A percentile compares a stretch with the other conserved stretches of the same genome.
Evolutionary conservation across 1,140 invertebrate species (phyloP).

Genomic region (Lithobius niger): DNA sequence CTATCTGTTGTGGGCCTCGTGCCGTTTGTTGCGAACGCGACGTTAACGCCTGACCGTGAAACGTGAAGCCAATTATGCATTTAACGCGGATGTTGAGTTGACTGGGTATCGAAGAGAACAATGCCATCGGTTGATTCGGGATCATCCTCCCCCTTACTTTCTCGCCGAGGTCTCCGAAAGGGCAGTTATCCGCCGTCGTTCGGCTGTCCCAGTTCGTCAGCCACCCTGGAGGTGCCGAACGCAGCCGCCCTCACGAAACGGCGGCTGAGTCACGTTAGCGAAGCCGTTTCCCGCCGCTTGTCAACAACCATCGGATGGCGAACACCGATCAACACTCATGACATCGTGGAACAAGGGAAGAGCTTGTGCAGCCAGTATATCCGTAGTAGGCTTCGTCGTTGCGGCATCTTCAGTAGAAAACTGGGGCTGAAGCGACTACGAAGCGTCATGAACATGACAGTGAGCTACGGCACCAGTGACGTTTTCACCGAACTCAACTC

Average conservation of each 20-base stretch:
- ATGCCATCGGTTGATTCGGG: no score
- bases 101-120: no score
- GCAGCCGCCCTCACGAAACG: conserved; percentile 27
- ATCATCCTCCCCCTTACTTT: no score
- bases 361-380: conserved; percentile 50
- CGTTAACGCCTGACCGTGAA: no score
- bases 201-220: conserved; percentile 1
- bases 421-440: conserved; percentile 50
- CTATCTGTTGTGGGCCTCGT: no score
- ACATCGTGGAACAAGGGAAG: conserved; percentile 37
- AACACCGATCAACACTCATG: conserved; percentile 27
- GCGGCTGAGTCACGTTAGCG: conserved; percentile 52
- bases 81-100: no score
- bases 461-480: conserved; percentile 33
- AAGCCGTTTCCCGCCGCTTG: conserved; percentile 47
- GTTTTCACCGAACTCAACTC: conserved; percentile 42
- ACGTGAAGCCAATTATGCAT: no score
- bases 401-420: conserved; percentile 50
- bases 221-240: neutral
- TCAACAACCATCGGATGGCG: conserved; percentile 56
- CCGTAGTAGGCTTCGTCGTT: conserved; percentile 44
- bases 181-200: neutral
- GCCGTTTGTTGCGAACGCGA: no score
- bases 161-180: no score
- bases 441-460: conserved; percentile 39